Conservation (phyloP, 1,140 invertebrate genomes). For the Sarcophaga peregrina region DNA sequence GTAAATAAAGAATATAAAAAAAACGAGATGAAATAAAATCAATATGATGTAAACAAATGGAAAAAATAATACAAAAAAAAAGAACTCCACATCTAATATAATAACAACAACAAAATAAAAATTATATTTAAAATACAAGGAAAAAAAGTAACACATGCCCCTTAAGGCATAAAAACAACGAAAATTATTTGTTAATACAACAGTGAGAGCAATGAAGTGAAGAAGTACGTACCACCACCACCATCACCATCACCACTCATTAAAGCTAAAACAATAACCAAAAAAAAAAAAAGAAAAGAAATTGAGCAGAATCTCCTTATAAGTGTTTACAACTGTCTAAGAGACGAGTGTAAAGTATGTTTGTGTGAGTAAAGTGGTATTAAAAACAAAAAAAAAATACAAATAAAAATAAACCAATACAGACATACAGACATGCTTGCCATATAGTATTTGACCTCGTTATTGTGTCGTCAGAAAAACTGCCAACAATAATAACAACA, state of each 20-base stretch:
- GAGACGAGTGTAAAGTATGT: background rate
- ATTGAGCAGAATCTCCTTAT: too few relatives aligned
- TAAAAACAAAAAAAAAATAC: too few relatives aligned
- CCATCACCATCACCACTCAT: background rate
- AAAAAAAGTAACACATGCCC: background rate
- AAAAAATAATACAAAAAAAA: conserved; percentile 21
- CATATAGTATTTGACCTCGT: conserved; percentile 31
- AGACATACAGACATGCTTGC: background rate
- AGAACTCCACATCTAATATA: background rate
- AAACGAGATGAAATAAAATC: background rate
- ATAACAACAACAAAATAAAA: background rate
- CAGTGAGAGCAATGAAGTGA: background rate
- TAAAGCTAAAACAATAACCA: background rate
- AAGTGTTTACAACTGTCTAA: background rate
- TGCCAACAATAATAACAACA: background rate
- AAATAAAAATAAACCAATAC: background rate
- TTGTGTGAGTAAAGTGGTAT: background rate
- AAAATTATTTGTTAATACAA: conserved; percentile 35
- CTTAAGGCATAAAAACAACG: conserved; percentile 29
- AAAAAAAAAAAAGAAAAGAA: too few relatives aligned
- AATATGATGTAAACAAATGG: too few relatives aligned
- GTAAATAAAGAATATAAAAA: background rate
- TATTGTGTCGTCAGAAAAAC: conserved; percentile 7
- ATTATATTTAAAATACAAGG: background rate
- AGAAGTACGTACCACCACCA: conserved; percentile 23